Percentiles rank a stretch among this genome's conserved stretches.
phyloP scores from a whole-genome alignment of 2,113 vertebrate genomes.

The Amphilophus citrinellus region DNA sequence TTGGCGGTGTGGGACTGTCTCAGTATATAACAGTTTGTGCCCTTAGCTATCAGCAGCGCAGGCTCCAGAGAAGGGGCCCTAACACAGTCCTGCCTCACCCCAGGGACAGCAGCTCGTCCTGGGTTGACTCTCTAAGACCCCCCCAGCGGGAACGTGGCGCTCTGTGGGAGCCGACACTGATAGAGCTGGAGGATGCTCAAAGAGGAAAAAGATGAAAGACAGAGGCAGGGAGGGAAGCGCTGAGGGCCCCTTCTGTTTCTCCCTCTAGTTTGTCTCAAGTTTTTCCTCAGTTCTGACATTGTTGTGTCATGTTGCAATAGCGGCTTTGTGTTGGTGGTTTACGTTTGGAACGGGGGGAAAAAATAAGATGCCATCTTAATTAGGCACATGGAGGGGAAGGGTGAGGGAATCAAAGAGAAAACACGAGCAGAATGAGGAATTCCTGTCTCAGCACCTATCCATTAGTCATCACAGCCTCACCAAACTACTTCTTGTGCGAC shows the following conservation, averaged over 20 bases:
- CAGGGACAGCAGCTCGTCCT: constrained; percentile 42
- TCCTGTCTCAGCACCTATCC: constrained; percentile 23
- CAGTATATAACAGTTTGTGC: not conserved
- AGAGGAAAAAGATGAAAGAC: constrained; percentile 66
- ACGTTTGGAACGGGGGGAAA: not conserved
- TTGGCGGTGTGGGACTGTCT: not conserved
- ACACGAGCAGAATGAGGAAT: constrained; percentile 22
- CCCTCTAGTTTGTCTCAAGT: not conserved
- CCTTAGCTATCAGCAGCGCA: constrained; percentile 3
- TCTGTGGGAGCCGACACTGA: constrained; percentile 34
- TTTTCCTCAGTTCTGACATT: constrained; percentile 6
- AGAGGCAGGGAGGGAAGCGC: constrained; percentile 24
- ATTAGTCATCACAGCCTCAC: constrained; percentile 33
- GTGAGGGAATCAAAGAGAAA: constrained; percentile 44
- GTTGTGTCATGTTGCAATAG: constrained; percentile 30
- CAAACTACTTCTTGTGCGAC: not conserved
- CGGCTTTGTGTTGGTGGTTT: constrained; percentile 32
- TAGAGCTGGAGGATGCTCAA: constrained; percentile 62
- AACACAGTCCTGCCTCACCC: not conserved
- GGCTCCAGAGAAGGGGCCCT: constrained; percentile 18
- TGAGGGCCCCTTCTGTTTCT: constrained; percentile 43
- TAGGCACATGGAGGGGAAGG: not conserved
- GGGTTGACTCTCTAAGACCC: constrained; percentile 52
- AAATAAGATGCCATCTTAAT: constrained; percentile 32
- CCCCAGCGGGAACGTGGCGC: constrained; percentile 27